Percentiles rank a stretch among this genome's conserved stretches.
Evolutionary conservation across 2,888 invertebrate species (phyloP).

Genomic region (Ariolimax columbianus): DNA sequence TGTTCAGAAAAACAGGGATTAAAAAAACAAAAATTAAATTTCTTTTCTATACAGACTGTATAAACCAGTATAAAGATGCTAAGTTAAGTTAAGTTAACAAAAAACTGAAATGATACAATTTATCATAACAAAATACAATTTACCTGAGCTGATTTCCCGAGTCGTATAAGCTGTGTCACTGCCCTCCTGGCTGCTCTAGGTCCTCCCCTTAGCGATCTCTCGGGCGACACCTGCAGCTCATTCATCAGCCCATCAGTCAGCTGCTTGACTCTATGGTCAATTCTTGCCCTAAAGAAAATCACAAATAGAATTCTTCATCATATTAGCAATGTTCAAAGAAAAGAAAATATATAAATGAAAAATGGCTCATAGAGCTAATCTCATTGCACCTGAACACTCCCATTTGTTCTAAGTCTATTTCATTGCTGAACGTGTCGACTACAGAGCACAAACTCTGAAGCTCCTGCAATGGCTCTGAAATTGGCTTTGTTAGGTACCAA

Average conservation of each 20-base stretch:
- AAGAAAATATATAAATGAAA: neutral
- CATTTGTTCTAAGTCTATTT: no score
- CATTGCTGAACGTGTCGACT: no score
- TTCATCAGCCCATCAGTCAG: conserved; percentile 92
- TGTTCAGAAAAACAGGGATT: conserved; percentile 71
- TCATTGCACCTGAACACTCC: no score
- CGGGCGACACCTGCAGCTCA: conserved; percentile 92
- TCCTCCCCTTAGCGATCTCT: conserved; percentile 91
- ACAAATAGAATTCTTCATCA: neutral
- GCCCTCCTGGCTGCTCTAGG: conserved; percentile 91
- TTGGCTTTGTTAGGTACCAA: no score
- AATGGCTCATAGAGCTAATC: no score
- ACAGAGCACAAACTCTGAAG: no score
- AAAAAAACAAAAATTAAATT: neutral
- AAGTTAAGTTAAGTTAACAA: no score
- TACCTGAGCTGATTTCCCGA: conserved; percentile 84
- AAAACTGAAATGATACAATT: no score
- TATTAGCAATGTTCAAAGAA: neutral
- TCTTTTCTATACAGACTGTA: no score
- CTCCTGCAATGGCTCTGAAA: no score
- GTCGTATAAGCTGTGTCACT: conserved; percentile 89
- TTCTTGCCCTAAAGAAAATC: conserved; percentile 67
- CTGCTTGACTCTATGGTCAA: conserved; percentile 79
- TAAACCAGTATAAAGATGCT: no score
- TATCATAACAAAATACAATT: neutral